These are phyloP conservation scores for Aphelocoma coerulescens DNA, from an alignment of 2,113 vertebrate genomes.

Conservation along the genomic window DNA sequence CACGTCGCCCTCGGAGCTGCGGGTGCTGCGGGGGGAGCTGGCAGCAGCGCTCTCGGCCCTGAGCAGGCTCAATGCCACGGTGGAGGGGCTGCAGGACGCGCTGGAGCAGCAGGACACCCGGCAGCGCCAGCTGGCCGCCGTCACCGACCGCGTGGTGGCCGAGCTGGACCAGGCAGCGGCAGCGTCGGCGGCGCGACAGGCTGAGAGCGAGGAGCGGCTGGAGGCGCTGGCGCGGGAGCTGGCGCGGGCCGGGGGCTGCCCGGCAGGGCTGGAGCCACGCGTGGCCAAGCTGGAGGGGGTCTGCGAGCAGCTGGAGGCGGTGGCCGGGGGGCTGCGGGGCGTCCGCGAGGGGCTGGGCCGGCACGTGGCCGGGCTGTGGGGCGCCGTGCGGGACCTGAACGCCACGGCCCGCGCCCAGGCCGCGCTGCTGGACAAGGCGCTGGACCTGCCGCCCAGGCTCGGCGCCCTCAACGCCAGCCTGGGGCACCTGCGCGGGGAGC, in stretches of 20 bases:
- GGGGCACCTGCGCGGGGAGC: constrained; percentile 67
- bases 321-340: constrained; percentile 66
- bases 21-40: constrained; percentile 81
- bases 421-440: constrained; percentile 76
- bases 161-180: constrained; percentile 83
- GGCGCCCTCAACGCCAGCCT: constrained; percentile 81
- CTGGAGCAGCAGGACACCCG: constrained; percentile 78
- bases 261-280: constrained; percentile 74
- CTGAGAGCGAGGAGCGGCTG: constrained; percentile 75
- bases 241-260: constrained; percentile 58
- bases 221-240: constrained; percentile 68
- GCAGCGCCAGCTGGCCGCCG: constrained; percentile 71
- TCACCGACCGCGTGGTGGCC: constrained; percentile 77
- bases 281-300: constrained; percentile 83
- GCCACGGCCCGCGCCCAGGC: constrained; percentile 73
- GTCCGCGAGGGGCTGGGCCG: constrained; percentile 83
- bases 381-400: constrained; percentile 80
- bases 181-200: constrained; percentile 69
- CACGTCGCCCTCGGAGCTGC: constrained; percentile 74
- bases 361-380: constrained; percentile 87
- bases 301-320: constrained; percentile 67
- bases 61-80: constrained; percentile 79
- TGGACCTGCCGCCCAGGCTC: constrained; percentile 74
- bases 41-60: constrained; percentile 75
- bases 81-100: constrained; percentile 79